Base-by-base conservation (phyloP, 1,140 invertebrate genomes). In the Eupristina koningsbergeri region DNA sequence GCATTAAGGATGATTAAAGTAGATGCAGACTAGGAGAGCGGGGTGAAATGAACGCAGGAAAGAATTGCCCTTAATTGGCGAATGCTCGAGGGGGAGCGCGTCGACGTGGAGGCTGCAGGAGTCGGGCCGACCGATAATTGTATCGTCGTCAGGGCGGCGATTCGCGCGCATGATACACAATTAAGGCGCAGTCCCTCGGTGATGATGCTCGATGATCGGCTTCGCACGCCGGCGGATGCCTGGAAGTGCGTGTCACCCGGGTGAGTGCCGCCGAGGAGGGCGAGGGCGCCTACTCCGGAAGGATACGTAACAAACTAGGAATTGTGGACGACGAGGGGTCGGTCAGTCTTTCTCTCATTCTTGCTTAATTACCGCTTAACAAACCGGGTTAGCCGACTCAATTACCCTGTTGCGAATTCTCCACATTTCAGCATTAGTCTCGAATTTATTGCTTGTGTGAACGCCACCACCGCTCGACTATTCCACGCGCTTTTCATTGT, bases 31-130 rank as follows among this genome's bases (percentile, higher is more conserved):
- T 36, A 19, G 47, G 34, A 31, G 2, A 26, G 29, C 6, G 47
- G 31, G 50, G 8, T 3, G 53, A n/a, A n/a, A n/a, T 0, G n/a
- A 17, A 19, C 5, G 69, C 34, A 85, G 74, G 81, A 86, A 88
- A 85, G 74, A n/a, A 87, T 88, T 88, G 87, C 84, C 85, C 87
- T 88, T 87, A 88, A 88, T 87, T 88, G 88, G 87, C 84, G 86
- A 34, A 76, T 50, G 67, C 84, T 82, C 77, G 82, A 85, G 85
- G 86, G 84, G 86, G 78, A 85, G 86, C 75, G 83, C 47, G 79
- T 15, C 45, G 79, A 6, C 45, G 26, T 26, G n/a, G 61, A 31
- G 22, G 58, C 53, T 45, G 41, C 41, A 45, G 41, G 41, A 45
- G 41, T 45, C 41, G 11, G 45, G 41, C 15, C 47, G 47, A 67